Base-by-base conservation (phyloP, 1,140 invertebrate species). In the Papilio polyxenes region DNA sequence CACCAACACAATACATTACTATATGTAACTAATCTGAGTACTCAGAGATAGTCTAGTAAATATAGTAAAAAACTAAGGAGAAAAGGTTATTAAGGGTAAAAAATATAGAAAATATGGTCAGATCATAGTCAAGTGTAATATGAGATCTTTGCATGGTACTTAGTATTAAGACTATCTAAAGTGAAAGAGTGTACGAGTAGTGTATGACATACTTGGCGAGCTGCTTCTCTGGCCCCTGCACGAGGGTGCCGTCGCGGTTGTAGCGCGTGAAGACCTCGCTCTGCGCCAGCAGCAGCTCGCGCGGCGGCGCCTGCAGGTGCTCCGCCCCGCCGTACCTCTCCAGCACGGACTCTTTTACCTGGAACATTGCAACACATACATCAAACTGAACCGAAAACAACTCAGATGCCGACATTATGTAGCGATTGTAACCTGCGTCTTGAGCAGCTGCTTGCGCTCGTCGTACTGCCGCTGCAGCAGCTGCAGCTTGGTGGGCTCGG, bases 401-500 rank as follows among this genome's bases (percentile, higher is more conserved):
- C 7, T 0, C 40, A 44, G 40, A 4, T 44, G 40, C 40, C 40
- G 7, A 44, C 40, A 44, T 31, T 6, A 44, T 44, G 40, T 44
- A 44, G 23, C 23, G 23, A 44, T 44, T 44, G 40, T 44, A 44
- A 96, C 96, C 93, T 96, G 95, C 15, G 95, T 96, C 92, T 99
- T 98, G 75, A 98, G 96, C 83, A 98, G 96, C 40, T 98, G 97
- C 89, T 98, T 98, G 89, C 98, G 98, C 51, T 97, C 96, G 82
- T 98, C 96, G 90, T 98, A 99, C 90, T 99, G 98, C 81, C 97
- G 96, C 88, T 99, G 96, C 15, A 99, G 91, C 81, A 99, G 91
- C 92, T 99, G 99, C 44, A 99, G 92, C 95, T 99, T 99, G 8
- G 99, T 99, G 1, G 99, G 99, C 93, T 99, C 99, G 15, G 99